Evolutionary conservation across 2,797 vertebrate genomes (phyloP), one percentile per base, ranked within the genome.

Genomic region (Ceryle rudis): DNA sequence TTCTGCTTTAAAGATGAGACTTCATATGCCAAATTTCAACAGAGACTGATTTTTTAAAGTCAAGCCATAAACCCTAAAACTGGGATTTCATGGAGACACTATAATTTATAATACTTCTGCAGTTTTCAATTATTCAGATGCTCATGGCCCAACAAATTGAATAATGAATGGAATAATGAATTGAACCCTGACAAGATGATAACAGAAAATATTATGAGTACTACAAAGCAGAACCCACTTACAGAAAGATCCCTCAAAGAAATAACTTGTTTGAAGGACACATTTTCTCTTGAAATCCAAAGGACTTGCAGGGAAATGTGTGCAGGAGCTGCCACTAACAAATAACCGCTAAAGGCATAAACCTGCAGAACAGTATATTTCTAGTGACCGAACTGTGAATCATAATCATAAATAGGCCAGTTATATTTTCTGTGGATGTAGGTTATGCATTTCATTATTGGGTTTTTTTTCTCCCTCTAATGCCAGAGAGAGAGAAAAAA

Each of bases 121-220:
- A 93, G 94, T 95, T 98, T 98, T 98, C 98, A 98, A 98, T 98
- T 98, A 98, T 97, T 97, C 98, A 97, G 96, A 96, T 97, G 97
- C 94, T 97, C 96, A 97, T 97, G 97, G 96, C 93, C 96, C 97
- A 98, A 98, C 98, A 98, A 98, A 98, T 96, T 98, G 98, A 98
- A 98, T 98, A 98, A 98, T 98, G 98, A 98, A 98, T 98, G 85
- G 96, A 96, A 96, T 97, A 98, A 98, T 98, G 97, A 98, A 98
- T 97, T 97, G 98, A 98, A 97, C 96, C 94, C 94, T 97, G 96
- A 97, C 95, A 97, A 96, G 96, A 97, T 74, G 93, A 95, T 97
- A 97, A 97, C 95, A 96, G 95, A 97, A 97, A 96, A 97, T 89
- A 91, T 85, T 95, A 95, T 46, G 75, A 79, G 86, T 93, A 92